Evolutionary conservation across 1,140 invertebrate genomes (phyloP), one percentile per base, ranked within the genome.

Genomic region (Belonocnema kinseyi): DNA sequence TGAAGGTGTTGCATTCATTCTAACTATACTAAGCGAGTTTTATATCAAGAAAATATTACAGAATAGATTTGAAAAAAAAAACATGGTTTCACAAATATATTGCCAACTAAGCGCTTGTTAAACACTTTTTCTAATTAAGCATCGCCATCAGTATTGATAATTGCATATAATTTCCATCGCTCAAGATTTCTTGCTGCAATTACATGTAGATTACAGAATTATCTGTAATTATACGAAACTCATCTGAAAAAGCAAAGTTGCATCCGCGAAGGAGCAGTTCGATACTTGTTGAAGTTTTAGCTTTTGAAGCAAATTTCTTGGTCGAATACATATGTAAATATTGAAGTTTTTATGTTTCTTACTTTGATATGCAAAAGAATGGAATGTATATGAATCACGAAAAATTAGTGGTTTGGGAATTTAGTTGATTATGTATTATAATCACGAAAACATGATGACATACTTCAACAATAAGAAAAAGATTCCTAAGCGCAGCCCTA

Each of bases 161-260:
- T 66, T 66, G 16, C n/a, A 66, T 66, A 40, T 66, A 66, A 66
- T 66, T 66, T 66, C 33, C 33, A 66, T 14, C 26, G 40, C 61
- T n/a, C 26, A 66, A 66, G 61, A 66, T 66, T 66, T 66, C 61
- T 66, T 33, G 61, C 12, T 66, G 61, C 40, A 66, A 66, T 66
- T 66, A 40, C 61, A 66, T 66, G 33, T n/a, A 66, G 40, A 66
- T 66, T 66, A 12, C n/a, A n/a, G 33, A 66, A 66, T 66, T 66
- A 66, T 66, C 61, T 66, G 33, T 66, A 66, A 66, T 66, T 66
- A 33, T 33, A 66, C 14, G n/a, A 66, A 66, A 66, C 40, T 66
- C 61, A 66, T 66, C 26, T 40, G 26, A 40, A 66, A 66, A 66
- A 33, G 21, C 26, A 66, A n/a, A 54, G 40, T 8, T 46, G 10